Conservation (phyloP, 2,888 invertebrate genomes). For the Lamproptera curius region DNA sequence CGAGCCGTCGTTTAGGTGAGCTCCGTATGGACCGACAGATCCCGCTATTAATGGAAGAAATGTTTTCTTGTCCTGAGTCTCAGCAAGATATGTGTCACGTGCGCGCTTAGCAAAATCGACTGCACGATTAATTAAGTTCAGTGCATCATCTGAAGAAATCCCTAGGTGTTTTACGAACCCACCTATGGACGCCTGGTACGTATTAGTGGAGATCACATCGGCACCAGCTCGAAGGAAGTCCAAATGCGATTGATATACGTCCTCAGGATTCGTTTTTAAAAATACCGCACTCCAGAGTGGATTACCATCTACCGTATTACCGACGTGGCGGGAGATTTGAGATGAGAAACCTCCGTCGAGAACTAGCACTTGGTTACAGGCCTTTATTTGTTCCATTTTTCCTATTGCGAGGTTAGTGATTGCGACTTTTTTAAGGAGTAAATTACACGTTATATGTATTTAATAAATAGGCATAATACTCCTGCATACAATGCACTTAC, state of each 20-base stretch:
- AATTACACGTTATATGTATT: too few relatives aligned
- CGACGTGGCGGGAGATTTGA: conserved; percentile 85
- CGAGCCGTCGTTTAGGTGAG: conserved; percentile 90
- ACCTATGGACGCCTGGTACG: conserved; percentile 90
- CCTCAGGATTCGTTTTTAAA: conserved; percentile 85
- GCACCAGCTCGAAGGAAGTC: conserved; percentile 92
- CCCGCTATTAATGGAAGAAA: conserved; percentile 81
- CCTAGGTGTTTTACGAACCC: conserved; percentile 86
- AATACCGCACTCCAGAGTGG: conserved; percentile 93
- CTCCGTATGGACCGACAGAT: conserved; percentile 95
- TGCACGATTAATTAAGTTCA: conserved; percentile 83
- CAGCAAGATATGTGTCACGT: conserved; percentile 75
- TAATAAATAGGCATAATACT: too few relatives aligned
- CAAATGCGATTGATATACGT: conserved; percentile 86
- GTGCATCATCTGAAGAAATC: conserved; percentile 81
- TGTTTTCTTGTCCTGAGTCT: conserved; percentile 43
- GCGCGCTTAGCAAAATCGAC: conserved; percentile 86
- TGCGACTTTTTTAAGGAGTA: too few relatives aligned
- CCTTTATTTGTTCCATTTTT: conserved; percentile 1
- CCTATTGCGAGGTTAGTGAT: too few relatives aligned
- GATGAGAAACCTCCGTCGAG: conserved; percentile 89
- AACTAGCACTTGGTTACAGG: conserved; percentile 45
- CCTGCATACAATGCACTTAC: background rate
- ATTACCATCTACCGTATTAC: conserved; percentile 85
- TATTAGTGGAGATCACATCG: conserved; percentile 90